Conservation (phyloP, 2,113 vertebrate species). For the Chaetodon auriga region DNA sequence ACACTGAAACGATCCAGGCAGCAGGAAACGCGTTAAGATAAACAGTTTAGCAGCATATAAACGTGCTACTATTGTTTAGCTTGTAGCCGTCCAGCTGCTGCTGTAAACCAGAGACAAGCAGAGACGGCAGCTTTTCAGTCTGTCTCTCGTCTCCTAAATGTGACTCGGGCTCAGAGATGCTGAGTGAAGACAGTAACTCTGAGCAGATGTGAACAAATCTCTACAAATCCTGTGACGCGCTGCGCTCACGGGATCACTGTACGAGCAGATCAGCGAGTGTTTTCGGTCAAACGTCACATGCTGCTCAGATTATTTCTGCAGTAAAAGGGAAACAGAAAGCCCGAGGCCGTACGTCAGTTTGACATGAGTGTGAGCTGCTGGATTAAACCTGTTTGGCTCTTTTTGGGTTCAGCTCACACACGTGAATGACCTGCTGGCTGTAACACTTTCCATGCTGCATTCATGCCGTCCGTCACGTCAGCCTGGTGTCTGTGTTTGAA, state of each 20-base stretch:
- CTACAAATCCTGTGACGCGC: background rate
- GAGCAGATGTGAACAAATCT: conserved; percentile 23
- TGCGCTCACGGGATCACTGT: background rate
- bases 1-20: background rate
- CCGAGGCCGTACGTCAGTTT: conserved; percentile 20
- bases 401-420: background rate
- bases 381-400: conserved; percentile 11
- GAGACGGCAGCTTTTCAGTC: background rate
- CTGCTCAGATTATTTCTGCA: background rate
- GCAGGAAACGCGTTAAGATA: background rate
- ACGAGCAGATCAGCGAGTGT: background rate
- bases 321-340: conserved; percentile 1
- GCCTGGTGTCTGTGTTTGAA: background rate
- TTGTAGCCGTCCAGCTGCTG: background rate
- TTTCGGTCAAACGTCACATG: background rate
- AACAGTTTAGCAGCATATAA: background rate
- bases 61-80: background rate
- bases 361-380: conserved; percentile 20
- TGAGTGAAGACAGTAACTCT: background rate
- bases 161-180: background rate
- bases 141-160: background rate
- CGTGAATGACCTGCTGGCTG: background rate
- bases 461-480: conserved; percentile 30
- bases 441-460: conserved; percentile 36
- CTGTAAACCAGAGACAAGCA: too few species aligned